A percentile compares a stretch with the other conserved stretches of the same genome.
Evolutionary conservation across 2,797 vertebrate genomes (phyloP).

Genomic region (Hyperoplus lanceolatus): DNA sequence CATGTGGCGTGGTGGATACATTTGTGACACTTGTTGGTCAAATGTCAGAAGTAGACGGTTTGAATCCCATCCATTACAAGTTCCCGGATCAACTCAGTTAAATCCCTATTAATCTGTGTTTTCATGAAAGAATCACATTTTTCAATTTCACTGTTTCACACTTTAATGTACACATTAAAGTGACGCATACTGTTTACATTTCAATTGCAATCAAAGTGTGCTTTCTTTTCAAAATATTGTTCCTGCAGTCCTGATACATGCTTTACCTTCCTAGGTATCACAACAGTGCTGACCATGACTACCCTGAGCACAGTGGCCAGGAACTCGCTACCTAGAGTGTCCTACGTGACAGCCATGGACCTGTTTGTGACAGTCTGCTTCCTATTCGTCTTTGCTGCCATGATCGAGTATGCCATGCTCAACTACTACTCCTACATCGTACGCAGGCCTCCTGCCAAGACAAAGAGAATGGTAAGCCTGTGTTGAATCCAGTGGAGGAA

Average conservation of each 20-base stretch:
- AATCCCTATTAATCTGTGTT: too few relatives aligned
- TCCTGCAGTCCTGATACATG: background rate
- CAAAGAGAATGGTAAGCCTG: conserved; percentile 86
- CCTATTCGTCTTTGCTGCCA: conserved; percentile 96
- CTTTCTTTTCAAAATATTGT: background rate
- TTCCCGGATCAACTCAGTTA: too few relatives aligned
- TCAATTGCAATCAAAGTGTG: background rate
- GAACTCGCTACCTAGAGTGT: conserved; percentile 94
- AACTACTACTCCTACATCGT: conserved; percentile 94
- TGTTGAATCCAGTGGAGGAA: background rate
- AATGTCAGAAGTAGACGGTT: too few relatives aligned
- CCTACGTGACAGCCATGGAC: conserved; percentile 98
- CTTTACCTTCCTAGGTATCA: conserved; percentile 88
- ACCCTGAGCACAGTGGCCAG: conserved; percentile 96
- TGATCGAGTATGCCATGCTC: conserved; percentile 97
- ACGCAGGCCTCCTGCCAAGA: conserved; percentile 88
- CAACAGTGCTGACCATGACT: conserved; percentile 97
- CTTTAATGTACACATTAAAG: background rate
- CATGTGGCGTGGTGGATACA: too few relatives aligned
- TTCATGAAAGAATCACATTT: too few relatives aligned
- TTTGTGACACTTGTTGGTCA: too few relatives aligned
- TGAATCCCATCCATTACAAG: too few relatives aligned
- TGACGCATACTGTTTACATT: conserved; percentile 10
- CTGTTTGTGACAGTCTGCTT: conserved; percentile 98
- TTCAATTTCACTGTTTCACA: too few relatives aligned